Evolutionary conservation across 2,888 invertebrate species (phyloP), one percentile per base, ranked within the genome.

Genomic region (Cosmopolites sordidus): DNA sequence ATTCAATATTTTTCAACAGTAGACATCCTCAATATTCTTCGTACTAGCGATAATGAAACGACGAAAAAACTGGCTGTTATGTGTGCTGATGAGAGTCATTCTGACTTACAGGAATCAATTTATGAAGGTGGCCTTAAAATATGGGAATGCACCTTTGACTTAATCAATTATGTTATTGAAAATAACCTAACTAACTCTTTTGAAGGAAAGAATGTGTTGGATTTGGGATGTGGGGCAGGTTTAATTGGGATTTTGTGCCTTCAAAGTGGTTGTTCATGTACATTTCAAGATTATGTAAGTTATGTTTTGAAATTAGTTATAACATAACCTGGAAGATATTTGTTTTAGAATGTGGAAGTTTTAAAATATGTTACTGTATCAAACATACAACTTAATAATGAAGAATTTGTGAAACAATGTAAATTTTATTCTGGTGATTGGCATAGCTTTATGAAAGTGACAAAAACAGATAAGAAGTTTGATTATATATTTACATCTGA

Each of bases 271-370:
- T 84, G 89, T 2, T 63, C 61, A 45, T 89, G 92, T 9, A 83
- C 86, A 67, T 94, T 95, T 75, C 96, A 97, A 75, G 97, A 98
- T 76, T 98, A 93, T 79, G 96, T 95, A 78, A 80, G 87, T 77
- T 57, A 12, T 43, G 2, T 17, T 14, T 30, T 37, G 22, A 41
- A n/a, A 37, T 44, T n/a, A n/a, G 44, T 37, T 42, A 16, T 16
- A 14, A 40, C 2, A 16, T 40, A 14, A 11, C 5, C 30, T 79
- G 83, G 29, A 41, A 9, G 41, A 27, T 45, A 11, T 50, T 33
- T 48, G 58, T 81, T 81, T 49, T 73, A 94, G 93, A 95, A 96
- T 73, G 76, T 77, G 62, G 93, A 93, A 74, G 91, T 96, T 8
- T 69, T 95, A 40, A 80, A 84, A 59, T 76, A 80, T 64, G 76